Conservation (phyloP, 2,888 invertebrate species). For the Antitype chi region DNA sequence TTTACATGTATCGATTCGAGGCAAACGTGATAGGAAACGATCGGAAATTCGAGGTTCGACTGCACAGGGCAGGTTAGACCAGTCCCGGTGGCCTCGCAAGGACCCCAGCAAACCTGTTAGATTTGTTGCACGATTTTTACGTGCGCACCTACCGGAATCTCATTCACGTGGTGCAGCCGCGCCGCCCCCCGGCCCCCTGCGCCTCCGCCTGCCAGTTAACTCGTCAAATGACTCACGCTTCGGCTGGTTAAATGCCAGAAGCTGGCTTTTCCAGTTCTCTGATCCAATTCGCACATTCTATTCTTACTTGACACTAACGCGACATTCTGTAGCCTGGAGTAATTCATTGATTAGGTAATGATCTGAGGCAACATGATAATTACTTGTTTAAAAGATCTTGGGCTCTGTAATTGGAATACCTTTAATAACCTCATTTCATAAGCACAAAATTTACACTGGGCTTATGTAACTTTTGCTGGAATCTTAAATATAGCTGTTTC, state of each 20-base stretch:
- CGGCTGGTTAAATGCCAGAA: slow-evolving; percentile 88
- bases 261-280: slow-evolving; percentile 90
- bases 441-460: neutral
- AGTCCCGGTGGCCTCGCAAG: slow-evolving; percentile 90
- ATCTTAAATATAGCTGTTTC: neutral
- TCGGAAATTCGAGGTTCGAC: slow-evolving; percentile 89
- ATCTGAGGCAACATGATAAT: slow-evolving; percentile 34
- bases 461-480: neutral
- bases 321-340: slow-evolving; percentile 68
- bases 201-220: slow-evolving; percentile 86
- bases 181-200: slow-evolving; percentile 76
- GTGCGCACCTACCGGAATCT: slow-evolving; percentile 91
- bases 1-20: slow-evolving; percentile 78
- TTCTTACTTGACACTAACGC: slow-evolving; percentile 75
- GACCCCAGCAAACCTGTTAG: slow-evolving; percentile 91
- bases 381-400: slow-evolving; percentile 18
- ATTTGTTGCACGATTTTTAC: slow-evolving; percentile 91
- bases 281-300: slow-evolving; percentile 87
- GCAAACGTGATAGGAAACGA: slow-evolving; percentile 87
- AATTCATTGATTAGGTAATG: slow-evolving; percentile 63
- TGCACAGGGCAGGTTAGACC: slow-evolving; percentile 90
- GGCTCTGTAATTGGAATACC: neutral
- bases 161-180: slow-evolving; percentile 88
- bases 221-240: slow-evolving; percentile 90
- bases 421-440: slow-evolving; percentile 8